Conservation (phyloP, 2,113 vertebrate species). For the Urocitellus parryii region DNA sequence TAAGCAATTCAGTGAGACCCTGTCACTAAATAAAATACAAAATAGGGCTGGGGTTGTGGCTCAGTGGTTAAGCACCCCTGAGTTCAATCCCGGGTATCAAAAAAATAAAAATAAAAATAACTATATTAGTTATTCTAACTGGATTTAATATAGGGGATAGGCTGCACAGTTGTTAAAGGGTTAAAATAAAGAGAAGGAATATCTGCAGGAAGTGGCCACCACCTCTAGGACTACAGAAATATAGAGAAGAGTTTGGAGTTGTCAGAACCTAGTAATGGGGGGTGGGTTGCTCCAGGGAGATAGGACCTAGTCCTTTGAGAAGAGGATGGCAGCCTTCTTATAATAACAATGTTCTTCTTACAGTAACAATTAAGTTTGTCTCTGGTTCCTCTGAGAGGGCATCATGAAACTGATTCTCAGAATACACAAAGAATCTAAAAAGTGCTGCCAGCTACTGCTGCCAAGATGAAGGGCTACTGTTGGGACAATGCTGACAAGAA, state of each 20-base stretch:
- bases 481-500: neutral
- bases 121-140: constrained; percentile 17
- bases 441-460: neutral
- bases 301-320: neutral
- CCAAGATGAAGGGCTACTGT: neutral
- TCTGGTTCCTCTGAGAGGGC: neutral
- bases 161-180: neutral
- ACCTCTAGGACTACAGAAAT: neutral
- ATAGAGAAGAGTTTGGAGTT: constrained; percentile 19
- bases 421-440: neutral
- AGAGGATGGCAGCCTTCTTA: neutral
- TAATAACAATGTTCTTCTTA: neutral
- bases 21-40: no score
- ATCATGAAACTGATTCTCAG: neutral
- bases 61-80: no score
- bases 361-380: neutral
- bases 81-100: no score
- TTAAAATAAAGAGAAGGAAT: neutral
- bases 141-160: neutral
- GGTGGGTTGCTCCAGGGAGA: neutral
- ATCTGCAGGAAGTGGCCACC: neutral
- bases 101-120: neutral
- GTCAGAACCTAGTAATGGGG: neutral
- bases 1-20: no score
- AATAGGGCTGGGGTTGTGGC: no score